Percentiles rank a stretch among this genome's conserved stretches.
These are phyloP conservation scores for Pseudomyrmex pallidus DNA, from an alignment of 1,140 invertebrate species.

Conservation along the genomic window DNA sequence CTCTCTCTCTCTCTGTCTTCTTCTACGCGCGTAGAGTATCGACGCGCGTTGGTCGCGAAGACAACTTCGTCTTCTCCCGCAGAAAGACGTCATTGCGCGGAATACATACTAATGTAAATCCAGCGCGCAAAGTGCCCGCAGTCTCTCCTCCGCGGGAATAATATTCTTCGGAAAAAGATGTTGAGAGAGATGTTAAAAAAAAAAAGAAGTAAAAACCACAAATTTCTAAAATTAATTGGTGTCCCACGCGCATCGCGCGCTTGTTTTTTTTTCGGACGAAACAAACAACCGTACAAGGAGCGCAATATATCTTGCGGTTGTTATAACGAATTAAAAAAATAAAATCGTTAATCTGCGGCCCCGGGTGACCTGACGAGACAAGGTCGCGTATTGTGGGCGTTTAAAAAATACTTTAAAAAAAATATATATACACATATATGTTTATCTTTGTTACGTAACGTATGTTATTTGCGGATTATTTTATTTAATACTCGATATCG, in stretches of 20 bases:
- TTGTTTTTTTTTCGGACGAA: constrained; percentile 2
- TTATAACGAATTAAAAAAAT: constrained; percentile 52
- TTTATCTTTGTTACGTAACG: constrained; percentile 32
- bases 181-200: no score
- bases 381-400: constrained; percentile 54
- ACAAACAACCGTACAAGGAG: constrained; percentile 35
- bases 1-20: no score
- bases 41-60: background rate
- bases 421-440: no score
- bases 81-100: background rate
- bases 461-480: background rate
- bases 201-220: no score
- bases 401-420: constrained; percentile 7
- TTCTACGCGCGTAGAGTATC: no score
- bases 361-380: constrained; percentile 56
- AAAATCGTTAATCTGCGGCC: constrained; percentile 60
- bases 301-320: constrained; percentile 39
- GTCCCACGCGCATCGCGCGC: background rate
- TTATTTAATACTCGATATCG: constrained; percentile 17
- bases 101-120: background rate
- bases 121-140: no score
- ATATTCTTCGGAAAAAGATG: no score
- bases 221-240: background rate
- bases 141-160: no score
- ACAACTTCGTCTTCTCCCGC: background rate